Base-by-base conservation (phyloP, 2,888 invertebrate genomes). In the Uropetala carovei region DNA sequence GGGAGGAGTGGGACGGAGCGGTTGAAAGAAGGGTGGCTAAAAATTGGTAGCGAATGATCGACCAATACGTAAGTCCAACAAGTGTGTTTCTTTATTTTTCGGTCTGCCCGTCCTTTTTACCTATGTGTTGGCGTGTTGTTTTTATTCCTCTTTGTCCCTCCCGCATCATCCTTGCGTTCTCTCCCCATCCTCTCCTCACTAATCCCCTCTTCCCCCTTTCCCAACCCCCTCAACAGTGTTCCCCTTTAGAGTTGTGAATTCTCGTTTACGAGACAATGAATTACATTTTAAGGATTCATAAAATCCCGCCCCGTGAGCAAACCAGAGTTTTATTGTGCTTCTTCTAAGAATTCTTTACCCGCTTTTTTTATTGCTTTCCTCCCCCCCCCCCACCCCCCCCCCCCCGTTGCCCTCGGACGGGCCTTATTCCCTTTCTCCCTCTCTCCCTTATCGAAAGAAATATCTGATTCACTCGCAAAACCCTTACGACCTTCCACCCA, bases 231-330 rank as follows among this genome's bases (percentile, higher is more conserved):
- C n/a, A n/a, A n/a, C n/a, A 27, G 27, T 75, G 75, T 64, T 60
- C 86, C 59, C 86, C 16, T 60, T 27, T 8, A 22, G 43, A 64
- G 89, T 89, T 64, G 60, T 60, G 89, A 68, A 89, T 89, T 64
- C 89, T 64, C 89, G 64, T 89, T 89, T 89, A 89, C 89, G 89
- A 89, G 89, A 64, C 89, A 64, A 89, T 89, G 68, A 89, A 89
- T 89, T 89, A 89, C 89, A 89, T 89, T 89, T 89, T 89, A 89
- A 89, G 68, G 60, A 60, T 89, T 89, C 89, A 68, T 89, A 89
- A 89, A 68, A 89, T 64, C 64, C 64, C 89, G 68, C 68, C 89
- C 60, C 64, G 18, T 0, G 89, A 18, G 43, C 64, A 10, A 60
- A 59, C 30, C 60, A 13, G 27, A 86, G 30, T 60, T 86, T 86